Evolutionary conservation across 2,888 invertebrate genomes (phyloP).

Genomic region (Tetragonisca angustula): DNA sequence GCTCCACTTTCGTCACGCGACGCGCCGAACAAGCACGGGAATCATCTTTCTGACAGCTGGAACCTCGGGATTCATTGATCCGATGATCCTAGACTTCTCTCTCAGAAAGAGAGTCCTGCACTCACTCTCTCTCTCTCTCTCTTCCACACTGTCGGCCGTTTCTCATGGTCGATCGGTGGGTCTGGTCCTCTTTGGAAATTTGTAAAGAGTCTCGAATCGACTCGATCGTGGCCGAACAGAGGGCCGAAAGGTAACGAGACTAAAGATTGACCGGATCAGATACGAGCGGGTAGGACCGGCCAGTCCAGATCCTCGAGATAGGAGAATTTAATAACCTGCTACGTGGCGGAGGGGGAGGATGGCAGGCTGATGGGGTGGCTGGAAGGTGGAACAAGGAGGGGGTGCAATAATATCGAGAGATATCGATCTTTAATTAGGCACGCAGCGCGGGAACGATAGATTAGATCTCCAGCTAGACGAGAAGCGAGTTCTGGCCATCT

Average conservation of each 20-base stretch:
- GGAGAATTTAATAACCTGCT: slow-evolving; percentile 83
- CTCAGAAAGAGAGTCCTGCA: not conserved
- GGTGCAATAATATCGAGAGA: slow-evolving; percentile 84
- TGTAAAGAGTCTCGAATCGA: slow-evolving; percentile 62
- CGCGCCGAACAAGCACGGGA: not conserved
- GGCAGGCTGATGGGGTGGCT: slow-evolving; percentile 56
- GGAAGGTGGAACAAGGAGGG: slow-evolving; percentile 65
- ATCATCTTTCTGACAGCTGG: not conserved
- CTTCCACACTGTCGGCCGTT: slow-evolving; percentile 4
- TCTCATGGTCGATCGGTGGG: slow-evolving; percentile 3
- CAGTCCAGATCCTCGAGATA: slow-evolving; percentile 82
- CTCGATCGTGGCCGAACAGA: slow-evolving; percentile 53
- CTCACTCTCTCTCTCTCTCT: not conserved
- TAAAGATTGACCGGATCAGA: slow-evolving; percentile 80
- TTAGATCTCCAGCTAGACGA: slow-evolving; percentile 81
- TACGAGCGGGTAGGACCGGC: slow-evolving; percentile 77
- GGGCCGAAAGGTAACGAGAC: slow-evolving; percentile 76
- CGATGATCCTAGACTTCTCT: too few species aligned
- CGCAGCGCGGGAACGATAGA: slow-evolving; percentile 82
- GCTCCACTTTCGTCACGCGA: not conserved
- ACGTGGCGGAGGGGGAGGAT: slow-evolving; percentile 57
- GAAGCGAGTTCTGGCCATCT: slow-evolving; percentile 72
- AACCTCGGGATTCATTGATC: not conserved
- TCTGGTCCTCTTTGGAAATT: slow-evolving; percentile 54
- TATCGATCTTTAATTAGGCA: slow-evolving; percentile 84